A percentile compares a stretch with the other conserved stretches of the same genome.
phyloP scores from a whole-genome alignment of 1,140 invertebrate genomes.

The Hydropsyche tenuis region DNA sequence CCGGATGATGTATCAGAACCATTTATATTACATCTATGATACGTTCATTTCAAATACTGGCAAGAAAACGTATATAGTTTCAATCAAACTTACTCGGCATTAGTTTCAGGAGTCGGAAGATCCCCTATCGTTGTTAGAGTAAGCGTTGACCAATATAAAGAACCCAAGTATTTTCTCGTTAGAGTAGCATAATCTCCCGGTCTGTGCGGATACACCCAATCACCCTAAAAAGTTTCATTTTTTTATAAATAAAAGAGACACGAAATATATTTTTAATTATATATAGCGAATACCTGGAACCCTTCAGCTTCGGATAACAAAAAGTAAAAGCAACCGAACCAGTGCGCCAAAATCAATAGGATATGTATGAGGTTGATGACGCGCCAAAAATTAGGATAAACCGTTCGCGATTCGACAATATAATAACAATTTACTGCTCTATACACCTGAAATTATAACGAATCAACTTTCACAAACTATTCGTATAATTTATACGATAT shows the following conservation, averaged over 20 bases:
- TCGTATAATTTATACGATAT: background rate
- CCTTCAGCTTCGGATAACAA: conserved; percentile 90
- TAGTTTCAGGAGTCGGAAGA: conserved; percentile 91
- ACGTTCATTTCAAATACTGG: no score
- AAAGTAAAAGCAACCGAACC: conserved; percentile 98
- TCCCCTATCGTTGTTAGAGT: conserved; percentile 97
- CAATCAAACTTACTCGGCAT: conserved; percentile 88
- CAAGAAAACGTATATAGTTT: background rate
- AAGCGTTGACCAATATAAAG: conserved; percentile 94
- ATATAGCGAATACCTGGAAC: conserved; percentile 75
- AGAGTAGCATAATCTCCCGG: conserved; percentile 85
- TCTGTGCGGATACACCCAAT: conserved; percentile 92
- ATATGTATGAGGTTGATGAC: conserved; percentile 95
- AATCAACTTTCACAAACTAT: no score
- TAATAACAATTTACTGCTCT: conserved; percentile 92
- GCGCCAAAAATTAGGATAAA: conserved; percentile 96
- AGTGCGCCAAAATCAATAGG: conserved; percentile 91
- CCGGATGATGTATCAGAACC: background rate
- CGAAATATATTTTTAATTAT: no score
- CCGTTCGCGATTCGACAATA: conserved; percentile 93
- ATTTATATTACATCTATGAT: background rate
- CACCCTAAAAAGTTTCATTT: conserved; percentile 65
- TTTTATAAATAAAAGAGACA: background rate
- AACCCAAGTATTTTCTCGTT: conserved; percentile 91
- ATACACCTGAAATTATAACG: conserved; percentile 73